Percentiles rank a stretch among this genome's conserved stretches.
Evolutionary conservation across 2,113 vertebrate species (phyloP).

Genomic region (Lasiurus borealis): DNA sequence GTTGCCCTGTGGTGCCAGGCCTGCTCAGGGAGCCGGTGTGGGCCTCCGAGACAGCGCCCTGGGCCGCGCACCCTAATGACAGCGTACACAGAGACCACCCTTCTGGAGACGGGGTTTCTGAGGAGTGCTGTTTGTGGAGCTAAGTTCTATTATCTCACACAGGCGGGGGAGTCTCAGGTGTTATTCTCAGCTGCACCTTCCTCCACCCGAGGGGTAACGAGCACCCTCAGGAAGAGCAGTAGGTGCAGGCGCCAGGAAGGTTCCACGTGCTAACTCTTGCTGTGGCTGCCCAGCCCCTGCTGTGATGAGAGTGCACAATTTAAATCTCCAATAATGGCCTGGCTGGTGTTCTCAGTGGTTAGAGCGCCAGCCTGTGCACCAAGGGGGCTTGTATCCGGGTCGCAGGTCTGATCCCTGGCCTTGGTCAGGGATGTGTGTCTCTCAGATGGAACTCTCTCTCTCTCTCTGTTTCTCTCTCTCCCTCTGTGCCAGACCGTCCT

Average conservation of each 20-base stretch:
- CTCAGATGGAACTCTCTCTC: too few species aligned
- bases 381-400: too few species aligned
- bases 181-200: neutral
- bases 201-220: neutral
- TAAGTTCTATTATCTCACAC: neutral
- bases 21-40: neutral
- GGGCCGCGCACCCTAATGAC: neutral
- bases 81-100: too few species aligned
- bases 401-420: too few species aligned
- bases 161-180: neutral
- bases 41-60: neutral
- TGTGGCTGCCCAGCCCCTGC: neutral
- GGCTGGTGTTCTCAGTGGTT: too few species aligned
- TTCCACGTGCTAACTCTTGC: neutral
- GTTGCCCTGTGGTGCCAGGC: neutral
- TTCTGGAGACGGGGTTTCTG: neutral
- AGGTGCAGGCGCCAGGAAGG: neutral
- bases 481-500: too few species aligned
- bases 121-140: neutral
- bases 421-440: too few species aligned
- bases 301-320: neutral
- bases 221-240: neutral
- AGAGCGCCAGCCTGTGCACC: too few species aligned
- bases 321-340: too few species aligned
- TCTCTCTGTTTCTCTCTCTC: too few species aligned